These are phyloP conservation scores for Antheraea pernyi DNA, from an alignment of 1,140 invertebrate genomes.

Conservation along the genomic window DNA sequence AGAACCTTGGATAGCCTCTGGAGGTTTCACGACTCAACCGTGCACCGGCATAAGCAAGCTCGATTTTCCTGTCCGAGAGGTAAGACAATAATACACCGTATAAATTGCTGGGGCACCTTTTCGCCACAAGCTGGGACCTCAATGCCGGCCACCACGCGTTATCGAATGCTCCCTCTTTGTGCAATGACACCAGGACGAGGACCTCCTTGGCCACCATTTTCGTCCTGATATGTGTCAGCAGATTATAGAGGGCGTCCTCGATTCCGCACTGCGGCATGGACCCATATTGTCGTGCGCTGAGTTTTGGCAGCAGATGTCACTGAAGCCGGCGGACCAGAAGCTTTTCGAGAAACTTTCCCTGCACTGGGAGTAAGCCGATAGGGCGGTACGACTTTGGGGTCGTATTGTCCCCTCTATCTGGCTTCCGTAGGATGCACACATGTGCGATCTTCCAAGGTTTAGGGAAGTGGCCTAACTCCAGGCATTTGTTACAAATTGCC, in stretches of 20 bases:
- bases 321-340: background rate
- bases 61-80: background rate
- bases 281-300: slow-evolving; percentile 13
- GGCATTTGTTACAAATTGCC: background rate
- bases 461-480: slow-evolving; percentile 16
- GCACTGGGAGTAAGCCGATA: background rate
- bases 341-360: background rate
- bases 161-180: background rate
- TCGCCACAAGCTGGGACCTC: background rate
- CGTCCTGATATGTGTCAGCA: slow-evolving; percentile 6
- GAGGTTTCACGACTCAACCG: background rate
- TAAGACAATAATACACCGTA: background rate
- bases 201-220: background rate
- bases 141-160: slow-evolving; percentile 1
- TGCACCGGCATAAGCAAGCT: background rate
- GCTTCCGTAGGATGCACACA: slow-evolving; percentile 27
- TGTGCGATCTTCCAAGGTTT: slow-evolving; percentile 10
- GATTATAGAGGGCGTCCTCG: slow-evolving; percentile 14
- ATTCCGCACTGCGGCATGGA: slow-evolving; percentile 1
- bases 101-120: background rate
- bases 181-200: background rate
- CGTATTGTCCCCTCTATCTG: slow-evolving; percentile 13
- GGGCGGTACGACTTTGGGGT: slow-evolving; percentile 17
- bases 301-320: background rate
- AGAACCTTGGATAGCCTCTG: background rate